Conservation (phyloP, 2,797 vertebrate species). For the Austrolebias charrua region DNA sequence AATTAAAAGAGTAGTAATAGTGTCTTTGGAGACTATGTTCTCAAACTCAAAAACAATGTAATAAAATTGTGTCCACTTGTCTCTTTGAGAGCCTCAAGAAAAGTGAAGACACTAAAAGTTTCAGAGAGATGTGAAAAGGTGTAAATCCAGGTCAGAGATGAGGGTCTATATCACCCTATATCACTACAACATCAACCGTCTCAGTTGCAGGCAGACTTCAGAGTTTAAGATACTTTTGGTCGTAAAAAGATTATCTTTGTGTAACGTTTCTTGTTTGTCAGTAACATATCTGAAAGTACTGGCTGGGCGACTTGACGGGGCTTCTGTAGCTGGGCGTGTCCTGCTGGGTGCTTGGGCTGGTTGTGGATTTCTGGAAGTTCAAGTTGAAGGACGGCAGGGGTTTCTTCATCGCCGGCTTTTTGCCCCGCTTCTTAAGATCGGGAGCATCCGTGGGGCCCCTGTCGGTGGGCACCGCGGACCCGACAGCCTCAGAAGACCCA, state of each 20-base stretch:
- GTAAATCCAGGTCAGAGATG: no score
- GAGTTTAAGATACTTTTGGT: neutral
- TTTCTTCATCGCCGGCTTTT: constrained; percentile 45
- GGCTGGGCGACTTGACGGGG: constrained; percentile 83
- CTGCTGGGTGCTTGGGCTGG: constrained; percentile 68
- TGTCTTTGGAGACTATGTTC: no score
- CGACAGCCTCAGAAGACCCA: constrained; percentile 73
- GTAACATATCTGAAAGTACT: constrained; percentile 87
- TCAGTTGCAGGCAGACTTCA: neutral
- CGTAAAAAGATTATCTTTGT: neutral
- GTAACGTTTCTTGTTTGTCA: constrained; percentile 30
- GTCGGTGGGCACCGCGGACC: constrained; percentile 34
- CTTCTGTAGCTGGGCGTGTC: constrained; percentile 83
- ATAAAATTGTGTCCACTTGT: no score
- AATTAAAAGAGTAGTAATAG: no score
- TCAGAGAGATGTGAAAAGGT: no score
- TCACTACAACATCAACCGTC: no score
- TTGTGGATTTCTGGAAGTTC: constrained; percentile 77
- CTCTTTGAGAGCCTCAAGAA: no score
- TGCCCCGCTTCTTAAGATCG: constrained; percentile 31
- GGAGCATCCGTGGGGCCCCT: constrained; percentile 51
- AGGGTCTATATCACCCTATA: no score
- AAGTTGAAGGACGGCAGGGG: constrained; percentile 73
- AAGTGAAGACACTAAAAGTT: no score
- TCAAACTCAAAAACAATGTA: no score